Conservation (phyloP, 2,888 invertebrate species). For the Chaetoderma sp. region DNA sequence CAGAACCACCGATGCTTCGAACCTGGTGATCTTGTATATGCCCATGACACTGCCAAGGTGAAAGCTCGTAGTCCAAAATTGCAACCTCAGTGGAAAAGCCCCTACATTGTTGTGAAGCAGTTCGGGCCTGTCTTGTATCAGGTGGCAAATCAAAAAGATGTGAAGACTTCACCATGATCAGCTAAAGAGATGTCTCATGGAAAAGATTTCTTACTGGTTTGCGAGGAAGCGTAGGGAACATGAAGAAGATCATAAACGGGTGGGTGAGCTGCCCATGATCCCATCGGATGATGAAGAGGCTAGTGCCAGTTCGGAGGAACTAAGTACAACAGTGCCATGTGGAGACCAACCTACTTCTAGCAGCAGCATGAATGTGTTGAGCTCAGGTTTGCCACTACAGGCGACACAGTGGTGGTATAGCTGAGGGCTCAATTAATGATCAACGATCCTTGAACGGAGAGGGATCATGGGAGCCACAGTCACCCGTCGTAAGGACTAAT, state of each 20-base stretch:
- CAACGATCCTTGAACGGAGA: too few species aligned
- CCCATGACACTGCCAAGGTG: background rate
- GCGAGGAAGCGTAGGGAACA: background rate
- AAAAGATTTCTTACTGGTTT: background rate
- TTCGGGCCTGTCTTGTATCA: background rate
- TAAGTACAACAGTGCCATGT: too few species aligned
- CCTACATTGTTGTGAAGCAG: background rate
- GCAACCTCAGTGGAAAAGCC: background rate
- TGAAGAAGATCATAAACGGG: background rate
- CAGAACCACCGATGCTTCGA: background rate
- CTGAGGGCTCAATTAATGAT: too few species aligned
- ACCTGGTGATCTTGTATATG: conserved; percentile 8
- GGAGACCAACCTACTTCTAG: too few species aligned
- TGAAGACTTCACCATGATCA: background rate
- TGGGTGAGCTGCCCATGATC: too few species aligned
- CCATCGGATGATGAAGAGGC: too few species aligned
- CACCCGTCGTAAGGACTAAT: too few species aligned
- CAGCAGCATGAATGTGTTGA: too few species aligned
- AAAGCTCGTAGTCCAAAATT: background rate
- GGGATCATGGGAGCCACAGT: too few species aligned
- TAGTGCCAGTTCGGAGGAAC: too few species aligned
- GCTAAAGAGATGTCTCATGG: background rate
- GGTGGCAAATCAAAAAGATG: background rate
- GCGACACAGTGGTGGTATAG: too few species aligned
- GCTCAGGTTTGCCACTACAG: too few species aligned